Base-by-base conservation (phyloP, 2,888 invertebrate genomes). In the Nezara viridula region DNA sequence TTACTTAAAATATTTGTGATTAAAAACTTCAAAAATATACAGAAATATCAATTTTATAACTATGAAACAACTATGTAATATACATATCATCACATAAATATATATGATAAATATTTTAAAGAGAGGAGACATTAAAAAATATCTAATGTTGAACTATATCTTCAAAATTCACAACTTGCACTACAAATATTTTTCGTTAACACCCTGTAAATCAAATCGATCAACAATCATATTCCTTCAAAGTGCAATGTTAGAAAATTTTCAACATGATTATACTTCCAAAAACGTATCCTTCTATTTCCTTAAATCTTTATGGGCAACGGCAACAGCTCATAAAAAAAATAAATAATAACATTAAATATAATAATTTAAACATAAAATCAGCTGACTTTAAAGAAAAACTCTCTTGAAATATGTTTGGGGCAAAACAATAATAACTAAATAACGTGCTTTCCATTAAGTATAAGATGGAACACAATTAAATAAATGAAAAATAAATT, bases 51-150 rank as follows among this genome's bases (percentile, higher is more conserved):
- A 81, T 47, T 81, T 81, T 81, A 47, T 1, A 73, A 21, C 44
- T 81, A 81, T 81, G n/a, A 81, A 81, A 77, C 24, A 81, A 81
- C 81, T 81, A 81, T 81, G 81, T 81, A 81, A 81, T n/a, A 81
- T 81, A 81, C n/a, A 81, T 81, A 81, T 81, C 66, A 44, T 81
- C 81, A 81, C 44, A 60, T 37, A 37, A 2, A 60, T 27, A 27
- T 60, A 37, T 19, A 73, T 73, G 60, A 32, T 60, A 60, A 60
- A 73, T 73, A 73, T 37, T 37, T 32, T 73, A 73, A 73, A 73
- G 66, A 73, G 66, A 73, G 16, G n/a, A 73, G 66, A 73, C 6
- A 7, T 19, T 73, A 73, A 73, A 73, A 73, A 73, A 73, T 73
- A 73, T 73, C 66, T 73, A 73, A 73, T 73, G 27, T 60, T 60